These are phyloP conservation scores for Rallus limicola DNA, from an alignment of 2,113 vertebrate genomes.

Conservation along the genomic window DNA sequence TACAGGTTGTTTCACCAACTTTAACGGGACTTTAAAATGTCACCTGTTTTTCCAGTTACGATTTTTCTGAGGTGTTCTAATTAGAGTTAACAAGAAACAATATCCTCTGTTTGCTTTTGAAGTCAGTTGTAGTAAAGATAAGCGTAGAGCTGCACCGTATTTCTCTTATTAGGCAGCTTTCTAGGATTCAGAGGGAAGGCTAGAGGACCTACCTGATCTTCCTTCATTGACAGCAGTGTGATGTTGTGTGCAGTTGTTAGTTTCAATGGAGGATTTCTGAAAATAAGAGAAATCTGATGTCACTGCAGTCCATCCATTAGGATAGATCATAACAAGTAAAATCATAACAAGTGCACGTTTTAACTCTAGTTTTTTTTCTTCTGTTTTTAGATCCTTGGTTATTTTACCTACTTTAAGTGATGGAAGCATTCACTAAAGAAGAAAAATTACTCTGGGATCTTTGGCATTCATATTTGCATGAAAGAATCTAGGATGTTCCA, in stretches of 20 bases:
- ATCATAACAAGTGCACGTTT: neutral
- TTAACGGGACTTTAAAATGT: neutral
- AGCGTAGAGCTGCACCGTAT: neutral
- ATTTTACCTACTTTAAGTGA: neutral
- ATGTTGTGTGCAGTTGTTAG: neutral
- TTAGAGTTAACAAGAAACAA: neutral
- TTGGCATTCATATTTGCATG: neutral
- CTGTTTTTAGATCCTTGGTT: neutral
- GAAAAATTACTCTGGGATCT: neutral
- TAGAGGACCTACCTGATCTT: neutral
- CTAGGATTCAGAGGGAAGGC: neutral
- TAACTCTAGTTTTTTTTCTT: neutral
- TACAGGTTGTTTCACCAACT: neutral
- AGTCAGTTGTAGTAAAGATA: neutral
- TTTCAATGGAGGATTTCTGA: neutral
- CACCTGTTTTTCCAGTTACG: neutral
- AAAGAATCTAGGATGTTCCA: slow-evolving; percentile 18
- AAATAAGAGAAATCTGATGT: neutral
- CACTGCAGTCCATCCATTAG: neutral
- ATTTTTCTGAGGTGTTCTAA: neutral
- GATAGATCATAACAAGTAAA: neutral
- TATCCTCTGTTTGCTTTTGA: neutral
- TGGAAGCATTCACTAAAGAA: neutral
- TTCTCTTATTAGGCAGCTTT: neutral
- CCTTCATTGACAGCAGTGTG: neutral